Percentiles rank a stretch among this genome's conserved stretches.
Evolutionary conservation across 2,888 invertebrate genomes (phyloP).

Genomic region (Papilio protenor): DNA sequence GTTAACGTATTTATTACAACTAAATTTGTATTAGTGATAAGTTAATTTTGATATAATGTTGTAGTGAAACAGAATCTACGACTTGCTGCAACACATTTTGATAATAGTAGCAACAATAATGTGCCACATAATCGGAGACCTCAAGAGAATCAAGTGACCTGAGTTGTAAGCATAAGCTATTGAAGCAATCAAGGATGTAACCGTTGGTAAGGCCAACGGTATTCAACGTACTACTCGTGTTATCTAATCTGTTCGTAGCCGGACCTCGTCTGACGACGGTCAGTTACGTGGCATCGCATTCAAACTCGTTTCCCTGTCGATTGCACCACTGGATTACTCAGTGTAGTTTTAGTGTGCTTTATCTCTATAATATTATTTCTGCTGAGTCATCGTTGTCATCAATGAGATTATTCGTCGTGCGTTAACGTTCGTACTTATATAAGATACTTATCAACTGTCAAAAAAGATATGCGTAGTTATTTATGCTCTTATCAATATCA

Average conservation of each 20-base stretch:
- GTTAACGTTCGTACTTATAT: background rate
- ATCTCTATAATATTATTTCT: background rate
- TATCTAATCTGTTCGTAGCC: constrained; percentile 25
- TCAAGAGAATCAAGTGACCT: background rate
- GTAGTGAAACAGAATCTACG: background rate
- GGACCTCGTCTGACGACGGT: constrained; percentile 13
- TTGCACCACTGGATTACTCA: background rate
- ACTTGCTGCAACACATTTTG: background rate
- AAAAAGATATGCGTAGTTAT: background rate
- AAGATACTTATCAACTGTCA: background rate
- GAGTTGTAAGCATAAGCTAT: background rate
- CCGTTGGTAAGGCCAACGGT: background rate
- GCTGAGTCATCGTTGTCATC: constrained; percentile 7
- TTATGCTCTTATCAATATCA: background rate
- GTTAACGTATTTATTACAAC: background rate
- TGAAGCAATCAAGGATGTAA: background rate
- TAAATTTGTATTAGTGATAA: background rate
- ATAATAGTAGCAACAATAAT: background rate
- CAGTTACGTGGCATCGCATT: constrained; percentile 19
- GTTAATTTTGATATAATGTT: background rate
- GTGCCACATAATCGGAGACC: background rate
- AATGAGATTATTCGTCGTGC: background rate
- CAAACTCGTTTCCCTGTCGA: constrained; percentile 16
- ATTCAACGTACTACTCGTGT: background rate
- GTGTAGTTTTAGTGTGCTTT: background rate